Percentiles rank a stretch among this genome's conserved stretches.
Conservation (phyloP, 2,888 invertebrate genomes). For the Caradrina clavipalpis region DNA sequence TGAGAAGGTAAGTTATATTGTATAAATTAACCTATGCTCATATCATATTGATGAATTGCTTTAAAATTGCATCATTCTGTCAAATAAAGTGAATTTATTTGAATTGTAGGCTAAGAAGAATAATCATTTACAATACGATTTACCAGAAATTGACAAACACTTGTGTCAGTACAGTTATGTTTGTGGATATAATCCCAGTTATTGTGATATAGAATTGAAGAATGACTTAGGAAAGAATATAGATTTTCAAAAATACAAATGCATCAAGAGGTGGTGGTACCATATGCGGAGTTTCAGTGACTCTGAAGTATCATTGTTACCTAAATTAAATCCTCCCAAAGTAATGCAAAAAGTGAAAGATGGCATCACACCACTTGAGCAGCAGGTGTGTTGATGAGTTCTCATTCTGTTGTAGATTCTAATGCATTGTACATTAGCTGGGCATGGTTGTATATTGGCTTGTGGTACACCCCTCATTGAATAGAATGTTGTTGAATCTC, state of each 20-base stretch:
- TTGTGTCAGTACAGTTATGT: constrained; percentile 91
- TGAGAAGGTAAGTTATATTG: constrained; percentile 91
- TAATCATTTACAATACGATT: constrained; percentile 68
- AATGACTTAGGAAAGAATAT: constrained; percentile 75
- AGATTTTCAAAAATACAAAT: constrained; percentile 81
- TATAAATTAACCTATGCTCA: neutral
- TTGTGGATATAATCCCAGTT: constrained; percentile 89
- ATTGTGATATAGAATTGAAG: constrained; percentile 85
- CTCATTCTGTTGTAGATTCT: constrained; percentile 34
- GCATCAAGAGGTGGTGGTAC: constrained; percentile 91
- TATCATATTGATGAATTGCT: constrained; percentile 46
- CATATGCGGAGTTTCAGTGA: constrained; percentile 91
- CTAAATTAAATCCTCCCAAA: constrained; percentile 72
- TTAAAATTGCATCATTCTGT: constrained; percentile 71
- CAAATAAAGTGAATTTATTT: constrained; percentile 58
- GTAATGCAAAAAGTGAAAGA: constrained; percentile 67
- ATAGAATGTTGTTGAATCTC: constrained; percentile 70
- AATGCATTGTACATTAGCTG: constrained; percentile 40
- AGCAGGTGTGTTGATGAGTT: constrained; percentile 77
- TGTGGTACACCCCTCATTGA: constrained; percentile 47
- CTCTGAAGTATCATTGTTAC: constrained; percentile 86
- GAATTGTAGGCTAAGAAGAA: constrained; percentile 80
- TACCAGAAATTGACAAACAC: constrained; percentile 82
- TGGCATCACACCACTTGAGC: constrained; percentile 73
- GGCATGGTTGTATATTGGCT: constrained; percentile 22